Base-by-base conservation (phyloP, 92 coral and sea anemone species). In the Bergia puertoricense region DNA sequence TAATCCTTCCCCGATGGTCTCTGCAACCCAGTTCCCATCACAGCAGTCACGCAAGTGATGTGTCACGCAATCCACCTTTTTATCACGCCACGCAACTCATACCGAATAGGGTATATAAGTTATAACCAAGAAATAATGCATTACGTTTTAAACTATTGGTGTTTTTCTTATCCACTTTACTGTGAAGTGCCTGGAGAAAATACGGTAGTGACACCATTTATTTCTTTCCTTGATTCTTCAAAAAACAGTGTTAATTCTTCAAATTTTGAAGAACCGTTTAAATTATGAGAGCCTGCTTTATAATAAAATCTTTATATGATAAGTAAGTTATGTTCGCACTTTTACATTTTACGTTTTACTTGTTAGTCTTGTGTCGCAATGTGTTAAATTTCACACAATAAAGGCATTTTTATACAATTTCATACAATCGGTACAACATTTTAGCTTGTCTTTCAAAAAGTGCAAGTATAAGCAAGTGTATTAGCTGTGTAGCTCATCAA, bases 1-100 rank as follows among this genome's bases (percentile, higher is more conserved):
- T 85, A 91, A 91, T 41, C 90, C 97, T 45, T 79, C 93, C 54
- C 89, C 94, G 22, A 79, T 84, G 41, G 87, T 84, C 39, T 84
- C 87, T 4, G 74, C 87, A 0, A 69, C 59, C 67, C 79, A 84
- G 66, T 84, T 71, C 79, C 44, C 87, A 6, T 84, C 87, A 54
- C 87, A 46, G 7, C 87, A 84, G 44, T 71, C 87, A 84, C 87
- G 65, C 67, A 84, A 69, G 77, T 84, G 77, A 46, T 3, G 18
- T 18, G 44, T 71, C 50, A 3, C 44, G 23, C 37, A 14, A 38
- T 40, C n/a, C 16, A 6, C 69, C 22, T 38, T 74, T 3, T 43
- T 62, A 36, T 37, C 37, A 16, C 5, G 81, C 43, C 30, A 30
- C 57, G 39, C 57, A 50, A 45, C 59, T 20, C 41, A 23, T 9